Percentiles rank a stretch among this genome's conserved stretches.
These are phyloP conservation scores for Trichoplusia ni DNA, from an alignment of 1,140 invertebrate genomes.

Conservation along the genomic window DNA sequence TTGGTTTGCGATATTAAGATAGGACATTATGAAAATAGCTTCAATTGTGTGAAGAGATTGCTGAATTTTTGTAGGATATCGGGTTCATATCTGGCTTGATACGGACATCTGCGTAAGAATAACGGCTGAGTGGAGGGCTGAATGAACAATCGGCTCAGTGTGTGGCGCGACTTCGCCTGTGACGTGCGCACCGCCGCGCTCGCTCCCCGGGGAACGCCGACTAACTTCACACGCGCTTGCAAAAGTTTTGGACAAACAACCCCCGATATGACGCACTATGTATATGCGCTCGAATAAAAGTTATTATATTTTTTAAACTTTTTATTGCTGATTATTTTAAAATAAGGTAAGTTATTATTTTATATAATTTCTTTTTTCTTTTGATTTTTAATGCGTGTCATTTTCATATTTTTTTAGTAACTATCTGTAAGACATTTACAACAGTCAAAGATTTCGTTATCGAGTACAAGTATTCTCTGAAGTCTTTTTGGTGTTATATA, in stretches of 20 bases:
- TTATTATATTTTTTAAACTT: not conserved
- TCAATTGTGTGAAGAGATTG: not conserved
- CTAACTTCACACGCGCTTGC: conserved; percentile 54
- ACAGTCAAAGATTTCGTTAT: too few species aligned
- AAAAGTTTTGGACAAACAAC: conserved; percentile 38
- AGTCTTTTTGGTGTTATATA: too few species aligned
- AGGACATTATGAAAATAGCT: conserved; percentile 4
- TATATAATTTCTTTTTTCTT: conserved; percentile 1
- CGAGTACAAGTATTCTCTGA: too few species aligned
- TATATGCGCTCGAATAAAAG: not conserved
- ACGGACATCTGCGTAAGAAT: conserved; percentile 78
- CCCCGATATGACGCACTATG: not conserved
- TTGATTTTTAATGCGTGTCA: not conserved
- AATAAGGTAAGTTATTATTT: conserved; percentile 5
- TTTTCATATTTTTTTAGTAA: too few species aligned
- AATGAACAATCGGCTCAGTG: conserved; percentile 70
- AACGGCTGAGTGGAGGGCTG: conserved; percentile 65
- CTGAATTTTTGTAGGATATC: conserved; percentile 35
- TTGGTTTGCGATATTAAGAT: conserved; percentile 6
- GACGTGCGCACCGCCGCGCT: conserved; percentile 55
- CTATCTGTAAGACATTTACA: too few species aligned
- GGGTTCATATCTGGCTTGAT: conserved; percentile 57
- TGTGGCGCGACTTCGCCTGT: conserved; percentile 57
- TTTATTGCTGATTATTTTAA: conserved; percentile 13
- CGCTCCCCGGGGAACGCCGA: conserved; percentile 32